Conservation (phyloP, 2,113 vertebrate species). For the Cromileptes altivelis region DNA sequence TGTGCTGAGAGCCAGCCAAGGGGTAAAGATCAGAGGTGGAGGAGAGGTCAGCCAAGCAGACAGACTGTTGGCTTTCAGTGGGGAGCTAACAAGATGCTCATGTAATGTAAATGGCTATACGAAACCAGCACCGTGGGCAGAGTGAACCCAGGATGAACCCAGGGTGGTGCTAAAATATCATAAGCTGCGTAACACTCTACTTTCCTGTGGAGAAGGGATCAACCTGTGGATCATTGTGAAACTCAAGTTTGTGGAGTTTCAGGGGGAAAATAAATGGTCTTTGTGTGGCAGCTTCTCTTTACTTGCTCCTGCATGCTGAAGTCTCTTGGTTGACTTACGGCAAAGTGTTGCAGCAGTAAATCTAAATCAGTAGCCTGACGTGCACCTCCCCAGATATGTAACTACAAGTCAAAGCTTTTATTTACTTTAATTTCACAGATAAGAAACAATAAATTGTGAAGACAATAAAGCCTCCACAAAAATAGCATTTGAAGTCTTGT, state of each 20-base stretch:
- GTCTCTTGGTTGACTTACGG: neutral
- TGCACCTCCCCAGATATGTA: too few species aligned
- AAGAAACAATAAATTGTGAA: too few species aligned
- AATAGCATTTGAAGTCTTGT: too few species aligned
- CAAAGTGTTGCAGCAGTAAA: neutral
- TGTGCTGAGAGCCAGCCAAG: conserved; percentile 13
- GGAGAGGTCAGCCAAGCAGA: conserved; percentile 58
- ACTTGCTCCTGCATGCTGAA: neutral
- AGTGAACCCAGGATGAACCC: conserved; percentile 21
- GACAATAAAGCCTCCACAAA: too few species aligned
- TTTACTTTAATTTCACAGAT: too few species aligned
- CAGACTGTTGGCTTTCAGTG: conserved; percentile 39
- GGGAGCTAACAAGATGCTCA: conserved; percentile 58
- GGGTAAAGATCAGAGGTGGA: conserved; percentile 55
- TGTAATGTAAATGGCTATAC: conserved; percentile 57
- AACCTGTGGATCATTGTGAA: neutral
- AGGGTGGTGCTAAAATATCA: neutral
- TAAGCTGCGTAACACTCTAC: neutral
- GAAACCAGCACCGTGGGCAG: conserved; percentile 29
- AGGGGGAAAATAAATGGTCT: neutral
- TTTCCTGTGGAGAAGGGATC: neutral
- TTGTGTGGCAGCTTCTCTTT: neutral
- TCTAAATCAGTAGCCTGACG: too few species aligned
- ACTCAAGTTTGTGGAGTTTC: neutral
- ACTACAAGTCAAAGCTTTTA: too few species aligned